A percentile compares a stretch with the other conserved stretches of the same genome.
Conservation (phyloP, 2,113 vertebrate genomes). For the Malurus melanocephalus region DNA sequence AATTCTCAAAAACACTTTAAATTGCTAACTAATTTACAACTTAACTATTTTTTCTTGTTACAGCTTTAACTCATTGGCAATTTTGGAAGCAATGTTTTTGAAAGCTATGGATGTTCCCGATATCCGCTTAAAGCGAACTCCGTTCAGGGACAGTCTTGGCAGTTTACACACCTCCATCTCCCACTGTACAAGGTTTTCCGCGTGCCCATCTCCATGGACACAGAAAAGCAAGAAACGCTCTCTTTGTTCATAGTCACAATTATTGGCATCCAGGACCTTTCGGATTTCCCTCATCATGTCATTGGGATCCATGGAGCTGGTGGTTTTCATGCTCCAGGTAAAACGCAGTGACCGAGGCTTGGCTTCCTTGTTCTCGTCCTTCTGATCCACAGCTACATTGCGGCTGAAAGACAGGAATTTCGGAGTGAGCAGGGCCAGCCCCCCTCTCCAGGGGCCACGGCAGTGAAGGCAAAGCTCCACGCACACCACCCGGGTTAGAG, state of each 20-base stretch:
- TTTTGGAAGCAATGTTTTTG: slow-evolving; percentile 99
- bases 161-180: slow-evolving; percentile 99
- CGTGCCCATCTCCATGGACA: slow-evolving; percentile 90
- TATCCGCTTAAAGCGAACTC: slow-evolving; percentile 97
- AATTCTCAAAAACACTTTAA: slow-evolving; percentile 82
- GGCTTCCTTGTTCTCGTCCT: slow-evolving; percentile 91
- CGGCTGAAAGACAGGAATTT: slow-evolving; percentile 81
- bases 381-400: slow-evolving; percentile 94
- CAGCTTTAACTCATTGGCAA: slow-evolving; percentile 98
- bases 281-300: slow-evolving; percentile 98
- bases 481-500: background rate
- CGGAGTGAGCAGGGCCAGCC: background rate
- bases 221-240: slow-evolving; percentile 97
- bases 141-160: slow-evolving; percentile 96
- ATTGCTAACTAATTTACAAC: slow-evolving; percentile 94
- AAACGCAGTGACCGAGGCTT: slow-evolving; percentile 96
- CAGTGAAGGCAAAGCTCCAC: background rate
- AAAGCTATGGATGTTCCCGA: slow-evolving; percentile 98
- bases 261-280: slow-evolving; percentile 96
- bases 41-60: slow-evolving; percentile 84
- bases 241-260: slow-evolving; percentile 95
- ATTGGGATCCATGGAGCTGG: slow-evolving; percentile 93
- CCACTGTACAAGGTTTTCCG: slow-evolving; percentile 95
- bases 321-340: slow-evolving; percentile 99
- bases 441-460: background rate